A percentile compares a stretch with the other conserved stretches of the same genome.
Conservation (phyloP, 1,140 invertebrate genomes). For the Listronotus bonariensis region DNA sequence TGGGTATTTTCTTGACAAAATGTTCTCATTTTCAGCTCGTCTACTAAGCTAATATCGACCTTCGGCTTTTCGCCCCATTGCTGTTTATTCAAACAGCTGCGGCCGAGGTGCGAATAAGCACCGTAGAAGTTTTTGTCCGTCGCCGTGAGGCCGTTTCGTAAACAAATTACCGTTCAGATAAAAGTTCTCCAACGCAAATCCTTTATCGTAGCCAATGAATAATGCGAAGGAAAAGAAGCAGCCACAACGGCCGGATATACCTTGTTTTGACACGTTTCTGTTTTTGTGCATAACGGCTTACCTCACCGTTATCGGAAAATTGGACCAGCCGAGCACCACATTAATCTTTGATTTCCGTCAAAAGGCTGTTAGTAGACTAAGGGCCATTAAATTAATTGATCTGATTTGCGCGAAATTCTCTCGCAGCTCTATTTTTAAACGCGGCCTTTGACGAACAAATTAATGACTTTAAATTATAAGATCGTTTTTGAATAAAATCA, state of each 20-base stretch:
- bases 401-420: constrained; percentile 26
- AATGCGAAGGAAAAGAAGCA: constrained; percentile 44
- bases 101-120: constrained; percentile 43
- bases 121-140: constrained; percentile 40
- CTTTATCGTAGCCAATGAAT: constrained; percentile 54
- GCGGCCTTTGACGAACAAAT: constrained; percentile 18
- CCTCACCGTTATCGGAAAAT: constrained; percentile 14
- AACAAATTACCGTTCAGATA: constrained; percentile 55
- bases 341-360: constrained; percentile 29
- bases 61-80: constrained; percentile 36
- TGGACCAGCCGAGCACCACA: constrained; percentile 17
- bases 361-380: constrained; percentile 27
- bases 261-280: constrained; percentile 27
- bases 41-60: constrained; percentile 35
- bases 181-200: constrained; percentile 53
- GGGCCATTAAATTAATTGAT: constrained; percentile 29
- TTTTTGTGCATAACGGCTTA: constrained; percentile 20
- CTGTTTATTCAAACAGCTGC: constrained; percentile 53
- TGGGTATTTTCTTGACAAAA: too few species aligned
- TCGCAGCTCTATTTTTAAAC: constrained; percentile 19
- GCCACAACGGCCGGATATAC: constrained; percentile 28
- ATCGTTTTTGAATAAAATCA: constrained; percentile 7
- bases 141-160: constrained; percentile 52
- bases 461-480: constrained; percentile 25
- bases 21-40: too few species aligned